Evolutionary conservation across 2,113 vertebrate genomes (phyloP).

Genomic region (Macrotus californicus): DNA sequence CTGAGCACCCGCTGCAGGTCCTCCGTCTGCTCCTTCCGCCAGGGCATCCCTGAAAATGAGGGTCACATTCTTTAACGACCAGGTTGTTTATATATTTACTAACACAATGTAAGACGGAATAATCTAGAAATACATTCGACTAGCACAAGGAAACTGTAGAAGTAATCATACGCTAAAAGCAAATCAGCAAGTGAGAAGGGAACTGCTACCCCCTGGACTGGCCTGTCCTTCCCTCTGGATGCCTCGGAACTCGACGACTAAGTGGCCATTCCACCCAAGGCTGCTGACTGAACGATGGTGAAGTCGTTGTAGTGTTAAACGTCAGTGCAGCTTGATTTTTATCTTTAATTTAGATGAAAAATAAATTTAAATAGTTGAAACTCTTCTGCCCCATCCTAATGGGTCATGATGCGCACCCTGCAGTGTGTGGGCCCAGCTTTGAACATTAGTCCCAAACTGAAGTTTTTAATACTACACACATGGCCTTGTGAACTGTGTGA

Average conservation of each 20-base stretch:
- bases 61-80: neutral
- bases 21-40: conserved; percentile 85
- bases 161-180: neutral
- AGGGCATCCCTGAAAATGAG: conserved; percentile 80
- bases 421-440: neutral
- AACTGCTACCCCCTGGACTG: neutral
- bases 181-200: neutral
- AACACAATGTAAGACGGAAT: neutral
- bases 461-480: too few relatives aligned
- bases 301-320: neutral
- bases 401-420: too few relatives aligned
- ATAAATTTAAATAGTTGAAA: neutral
- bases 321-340: neutral
- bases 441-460: neutral
- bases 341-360: neutral
- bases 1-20: conserved; percentile 88
- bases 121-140: neutral
- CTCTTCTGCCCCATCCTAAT: neutral
- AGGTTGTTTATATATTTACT: neutral
- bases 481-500: neutral
- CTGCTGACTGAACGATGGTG: neutral
- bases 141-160: neutral
- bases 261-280: accelerated
- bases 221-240: neutral
- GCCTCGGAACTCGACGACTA: neutral